These are phyloP conservation scores for Melanogrammus aeglefinus DNA, from an alignment of 2,797 vertebrate genomes.

Conservation along the genomic window DNA sequence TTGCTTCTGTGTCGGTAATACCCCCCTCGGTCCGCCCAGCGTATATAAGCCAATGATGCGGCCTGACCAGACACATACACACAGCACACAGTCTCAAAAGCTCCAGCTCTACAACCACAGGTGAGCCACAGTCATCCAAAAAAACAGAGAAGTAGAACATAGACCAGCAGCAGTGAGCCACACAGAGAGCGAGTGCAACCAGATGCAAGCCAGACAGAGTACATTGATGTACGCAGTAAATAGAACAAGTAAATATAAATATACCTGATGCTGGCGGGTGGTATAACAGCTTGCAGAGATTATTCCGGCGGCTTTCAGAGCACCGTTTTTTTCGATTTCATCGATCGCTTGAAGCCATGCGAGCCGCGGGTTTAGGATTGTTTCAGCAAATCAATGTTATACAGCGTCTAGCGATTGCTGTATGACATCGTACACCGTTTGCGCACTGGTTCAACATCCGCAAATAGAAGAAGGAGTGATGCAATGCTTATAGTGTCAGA, in stretches of 20 bases:
- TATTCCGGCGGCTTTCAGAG: neutral
- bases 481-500: neutral
- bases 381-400: neutral
- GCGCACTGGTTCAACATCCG: neutral
- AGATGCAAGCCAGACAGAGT: neutral
- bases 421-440: neutral
- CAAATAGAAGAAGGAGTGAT: neutral
- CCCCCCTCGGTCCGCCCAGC: conserved; percentile 61
- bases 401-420: neutral
- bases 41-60: conserved; percentile 70
- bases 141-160: conserved; percentile 20
- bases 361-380: neutral
- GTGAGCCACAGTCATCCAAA: conserved; percentile 66
- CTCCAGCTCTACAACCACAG: conserved; percentile 50
- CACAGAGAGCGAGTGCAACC: neutral
- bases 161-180: conserved; percentile 5
- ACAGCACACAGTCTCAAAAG: conserved; percentile 15
- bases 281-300: neutral
- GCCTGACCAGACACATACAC: conserved; percentile 61
- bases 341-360: neutral
- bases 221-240: neutral
- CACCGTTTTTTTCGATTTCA: neutral
- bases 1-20: conserved; percentile 75
- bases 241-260: neutral
- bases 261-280: neutral